phyloP scores from a whole-genome alignment of 2,797 vertebrate species.

The Anabas testudineus region DNA sequence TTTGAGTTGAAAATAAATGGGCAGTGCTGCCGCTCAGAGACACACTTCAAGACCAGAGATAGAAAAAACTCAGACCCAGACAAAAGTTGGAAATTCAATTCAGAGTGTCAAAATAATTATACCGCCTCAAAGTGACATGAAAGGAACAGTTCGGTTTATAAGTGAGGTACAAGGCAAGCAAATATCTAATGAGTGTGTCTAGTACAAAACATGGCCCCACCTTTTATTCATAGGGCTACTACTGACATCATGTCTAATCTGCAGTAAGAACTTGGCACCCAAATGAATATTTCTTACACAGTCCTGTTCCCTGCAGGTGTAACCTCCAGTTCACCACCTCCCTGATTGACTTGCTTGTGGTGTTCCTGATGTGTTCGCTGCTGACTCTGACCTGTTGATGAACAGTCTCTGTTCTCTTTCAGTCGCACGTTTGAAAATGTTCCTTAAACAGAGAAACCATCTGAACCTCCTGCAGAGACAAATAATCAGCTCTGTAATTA shows the following conservation, averaged over 20 bases:
- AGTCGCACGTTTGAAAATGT: slow-evolving; percentile 21
- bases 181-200: no score
- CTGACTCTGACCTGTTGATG: neutral
- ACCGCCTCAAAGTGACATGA: neutral
- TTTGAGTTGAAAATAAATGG: slow-evolving; percentile 57
- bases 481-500: slow-evolving; percentile 62
- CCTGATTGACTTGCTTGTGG: neutral
- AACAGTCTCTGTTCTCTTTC: slow-evolving; percentile 3
- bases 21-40: neutral
- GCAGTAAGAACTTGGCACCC: no score
- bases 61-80: slow-evolving; percentile 22
- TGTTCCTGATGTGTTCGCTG: neutral
- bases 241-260: no score
- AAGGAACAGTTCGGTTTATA: slow-evolving; percentile 27
- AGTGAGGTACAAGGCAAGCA: slow-evolving; percentile 15
- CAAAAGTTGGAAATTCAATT: slow-evolving; percentile 56
- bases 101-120: slow-evolving; percentile 42
- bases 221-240: no score
- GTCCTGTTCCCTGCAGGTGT: neutral
- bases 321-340: slow-evolving; percentile 1
- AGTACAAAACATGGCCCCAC: no score
- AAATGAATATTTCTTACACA: no score
- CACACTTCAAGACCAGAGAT: slow-evolving; percentile 44
- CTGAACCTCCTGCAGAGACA: slow-evolving; percentile 47
- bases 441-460: slow-evolving; percentile 22